Percentiles rank a stretch among this genome's conserved stretches.
Evolutionary conservation across 1,140 invertebrate species (phyloP).

Genomic region (Drosophila ironensis): DNA sequence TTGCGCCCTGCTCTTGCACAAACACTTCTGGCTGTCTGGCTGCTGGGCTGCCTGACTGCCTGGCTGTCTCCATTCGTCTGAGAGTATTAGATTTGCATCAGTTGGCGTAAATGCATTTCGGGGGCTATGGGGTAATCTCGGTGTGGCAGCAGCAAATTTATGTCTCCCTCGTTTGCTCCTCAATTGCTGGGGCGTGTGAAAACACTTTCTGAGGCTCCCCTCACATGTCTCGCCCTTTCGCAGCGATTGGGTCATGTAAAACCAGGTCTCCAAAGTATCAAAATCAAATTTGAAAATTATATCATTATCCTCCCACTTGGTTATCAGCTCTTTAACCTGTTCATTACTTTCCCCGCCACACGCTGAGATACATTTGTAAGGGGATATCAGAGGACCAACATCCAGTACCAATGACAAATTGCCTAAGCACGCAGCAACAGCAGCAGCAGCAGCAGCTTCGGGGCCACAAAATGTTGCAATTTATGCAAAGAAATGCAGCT

Average conservation of each 20-base stretch:
- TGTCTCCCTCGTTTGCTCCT: conserved; percentile 32
- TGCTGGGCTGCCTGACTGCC: not conserved
- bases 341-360: not conserved
- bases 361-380: conserved; percentile 44
- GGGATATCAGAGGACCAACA: conserved; percentile 43
- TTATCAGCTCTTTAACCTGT: conserved; percentile 12
- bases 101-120: conserved; percentile 79
- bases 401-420: conserved; percentile 69
- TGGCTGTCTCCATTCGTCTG: not conserved
- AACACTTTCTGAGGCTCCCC: conserved; percentile 8
- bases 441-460: conserved; percentile 28
- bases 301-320: too few species aligned
- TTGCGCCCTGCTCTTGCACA: conserved; percentile 29
- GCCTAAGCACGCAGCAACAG: conserved; percentile 50
- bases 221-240: not conserved
- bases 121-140: conserved; percentile 69
- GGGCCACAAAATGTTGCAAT: conserved; percentile 66
- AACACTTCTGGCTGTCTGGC: conserved; percentile 18
- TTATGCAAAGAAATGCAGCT: conserved; percentile 75
- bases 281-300: too few species aligned
- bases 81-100: conserved; percentile 77
- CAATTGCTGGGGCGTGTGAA: conserved; percentile 69
- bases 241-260: too few species aligned
- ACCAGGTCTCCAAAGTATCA: too few species aligned
- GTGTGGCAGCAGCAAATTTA: conserved; percentile 68